These are phyloP conservation scores for Drosophila anomalata DNA, from an alignment of 2,888 invertebrate genomes.

Conservation along the genomic window DNA sequence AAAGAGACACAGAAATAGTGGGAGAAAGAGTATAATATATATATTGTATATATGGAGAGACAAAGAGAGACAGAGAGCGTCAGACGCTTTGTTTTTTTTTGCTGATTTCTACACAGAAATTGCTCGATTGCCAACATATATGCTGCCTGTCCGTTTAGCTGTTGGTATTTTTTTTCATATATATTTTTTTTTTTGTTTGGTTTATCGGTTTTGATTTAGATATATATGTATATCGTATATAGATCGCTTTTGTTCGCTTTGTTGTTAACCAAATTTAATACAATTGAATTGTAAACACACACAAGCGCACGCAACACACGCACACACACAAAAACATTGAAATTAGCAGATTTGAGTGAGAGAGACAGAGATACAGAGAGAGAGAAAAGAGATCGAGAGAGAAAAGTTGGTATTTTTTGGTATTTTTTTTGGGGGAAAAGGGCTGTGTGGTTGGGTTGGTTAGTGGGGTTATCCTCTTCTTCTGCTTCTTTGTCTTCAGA, in stretches of 20 bases:
- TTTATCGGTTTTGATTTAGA: constrained; percentile 37
- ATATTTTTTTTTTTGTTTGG: constrained; percentile 11
- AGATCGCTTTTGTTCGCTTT: constrained; percentile 19
- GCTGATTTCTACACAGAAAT: constrained; percentile 71
- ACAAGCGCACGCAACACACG: constrained; percentile 50
- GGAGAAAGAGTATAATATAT: constrained; percentile 10
- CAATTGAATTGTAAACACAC: constrained; percentile 69
- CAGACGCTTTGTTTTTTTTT: constrained; percentile 28
- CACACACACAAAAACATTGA: constrained; percentile 77
- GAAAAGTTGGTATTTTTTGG: constrained; percentile 8
- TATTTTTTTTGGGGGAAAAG: constrained; percentile 32
- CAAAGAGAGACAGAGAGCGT: constrained; percentile 6
- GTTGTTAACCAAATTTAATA: constrained; percentile 80
- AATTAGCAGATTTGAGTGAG: constrained; percentile 65
- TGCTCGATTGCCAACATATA: constrained; percentile 85
- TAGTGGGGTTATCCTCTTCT: constrained; percentile 40
- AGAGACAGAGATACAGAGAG: constrained; percentile 6
- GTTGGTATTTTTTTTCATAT: constrained; percentile 53
- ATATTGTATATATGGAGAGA: constrained; percentile 5
- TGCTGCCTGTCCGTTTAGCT: constrained; percentile 84
- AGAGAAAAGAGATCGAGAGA: constrained; percentile 20
- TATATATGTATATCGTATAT: constrained; percentile 35
- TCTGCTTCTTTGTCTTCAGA: constrained; percentile 46
- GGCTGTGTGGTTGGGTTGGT: constrained; percentile 32
- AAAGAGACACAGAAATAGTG: constrained; percentile 25